Percentiles rank a stretch among this genome's conserved stretches.
These are phyloP conservation scores for Asbolus verrucosus DNA, from an alignment of 1,140 invertebrate genomes.

Conservation along the genomic window DNA sequence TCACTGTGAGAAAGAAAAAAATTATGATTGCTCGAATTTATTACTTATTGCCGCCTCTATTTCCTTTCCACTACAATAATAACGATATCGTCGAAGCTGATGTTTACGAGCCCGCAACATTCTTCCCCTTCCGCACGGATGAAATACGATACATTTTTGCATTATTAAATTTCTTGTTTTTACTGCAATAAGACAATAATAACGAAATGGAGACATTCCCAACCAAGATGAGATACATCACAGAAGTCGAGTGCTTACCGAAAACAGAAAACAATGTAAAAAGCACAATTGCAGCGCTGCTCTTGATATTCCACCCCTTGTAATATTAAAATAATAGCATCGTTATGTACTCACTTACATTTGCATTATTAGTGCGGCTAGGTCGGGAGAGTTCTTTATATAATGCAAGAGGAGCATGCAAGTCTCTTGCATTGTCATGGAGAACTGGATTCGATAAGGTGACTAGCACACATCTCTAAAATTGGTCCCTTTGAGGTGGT, in stretches of 20 bases:
- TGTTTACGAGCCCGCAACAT: conserved; percentile 21
- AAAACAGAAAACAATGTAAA: too few species aligned
- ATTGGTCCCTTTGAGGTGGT: conserved; percentile 32
- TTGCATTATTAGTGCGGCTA: neutral
- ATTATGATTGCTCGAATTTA: conserved; percentile 30
- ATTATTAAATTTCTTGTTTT: conserved; percentile 35
- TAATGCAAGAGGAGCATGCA: conserved; percentile 23
- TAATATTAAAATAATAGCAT: conserved; percentile 15
- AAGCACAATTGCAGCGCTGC: too few species aligned
- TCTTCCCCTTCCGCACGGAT: conserved; percentile 24
- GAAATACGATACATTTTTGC: conserved; percentile 37
- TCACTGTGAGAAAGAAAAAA: conserved; percentile 10
- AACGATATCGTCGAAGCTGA: conserved; percentile 31
- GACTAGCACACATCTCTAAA: neutral
- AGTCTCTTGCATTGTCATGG: neutral
- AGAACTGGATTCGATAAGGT: conserved; percentile 1
- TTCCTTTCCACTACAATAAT: conserved; percentile 18
- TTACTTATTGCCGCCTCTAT: conserved; percentile 23
- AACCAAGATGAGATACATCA: neutral
- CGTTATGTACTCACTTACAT: neutral
- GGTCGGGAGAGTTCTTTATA: neutral
- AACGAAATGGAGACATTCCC: conserved; percentile 24
- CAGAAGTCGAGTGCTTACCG: neutral
- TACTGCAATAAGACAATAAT: conserved; percentile 27
- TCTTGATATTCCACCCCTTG: too few species aligned